These are phyloP conservation scores for Macrotis lagotis DNA, from an alignment of 2,113 vertebrate species.

Conservation along the genomic window DNA sequence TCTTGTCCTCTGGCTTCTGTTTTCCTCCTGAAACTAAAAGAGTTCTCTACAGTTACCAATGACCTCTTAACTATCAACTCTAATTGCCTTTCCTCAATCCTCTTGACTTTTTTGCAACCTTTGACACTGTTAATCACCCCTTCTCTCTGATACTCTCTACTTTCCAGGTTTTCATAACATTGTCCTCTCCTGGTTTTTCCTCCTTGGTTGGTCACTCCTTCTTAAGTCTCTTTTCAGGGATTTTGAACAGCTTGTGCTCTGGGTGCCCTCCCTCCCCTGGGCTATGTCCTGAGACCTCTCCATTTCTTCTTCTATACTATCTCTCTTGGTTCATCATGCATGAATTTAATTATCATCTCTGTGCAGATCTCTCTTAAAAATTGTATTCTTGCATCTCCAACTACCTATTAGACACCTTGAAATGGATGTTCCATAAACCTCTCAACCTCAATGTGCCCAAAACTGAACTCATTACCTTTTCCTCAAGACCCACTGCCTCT, in stretches of 20 bases:
- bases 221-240: background rate
- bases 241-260: background rate
- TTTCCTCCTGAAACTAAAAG: background rate
- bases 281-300: background rate
- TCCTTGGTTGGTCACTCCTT: background rate
- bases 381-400: background rate
- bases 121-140: background rate
- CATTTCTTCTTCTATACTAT: background rate
- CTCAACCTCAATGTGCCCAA: background rate
- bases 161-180: background rate
- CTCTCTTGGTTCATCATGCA: background rate
- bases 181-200: background rate
- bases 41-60: background rate
- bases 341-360: background rate
- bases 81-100: background rate
- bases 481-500: background rate
- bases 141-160: background rate
- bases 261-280: background rate
- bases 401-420: background rate
- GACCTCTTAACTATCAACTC: background rate
- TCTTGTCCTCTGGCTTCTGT: background rate
- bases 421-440: background rate
- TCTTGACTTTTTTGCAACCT: background rate
- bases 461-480: background rate
- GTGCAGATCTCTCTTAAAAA: background rate